A percentile compares a stretch with the other conserved stretches of the same genome.
phyloP scores from a whole-genome alignment of 2,113 vertebrate genomes.

The Ptilorrhoa leucosticta region DNA sequence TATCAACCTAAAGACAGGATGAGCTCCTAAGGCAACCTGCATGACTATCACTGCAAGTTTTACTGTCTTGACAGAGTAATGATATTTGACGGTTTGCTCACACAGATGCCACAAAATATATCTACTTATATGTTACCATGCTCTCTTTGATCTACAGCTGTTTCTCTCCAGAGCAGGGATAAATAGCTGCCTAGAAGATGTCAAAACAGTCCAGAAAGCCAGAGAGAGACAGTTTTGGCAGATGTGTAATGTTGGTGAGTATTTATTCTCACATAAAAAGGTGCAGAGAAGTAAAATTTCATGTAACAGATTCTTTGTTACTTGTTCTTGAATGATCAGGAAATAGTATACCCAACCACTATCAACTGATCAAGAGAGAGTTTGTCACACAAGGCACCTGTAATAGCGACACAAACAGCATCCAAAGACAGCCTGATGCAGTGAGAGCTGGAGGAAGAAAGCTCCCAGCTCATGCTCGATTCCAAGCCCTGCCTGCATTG shows the following conservation, averaged over 20 bases:
- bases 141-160: not conserved
- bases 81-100: not conserved
- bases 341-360: not conserved
- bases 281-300: not conserved
- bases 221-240: not conserved
- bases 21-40: not conserved
- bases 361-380: not conserved
- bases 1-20: not conserved
- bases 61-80: not conserved
- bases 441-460: fast-evolving
- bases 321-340: not conserved
- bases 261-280: not conserved
- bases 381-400: not conserved
- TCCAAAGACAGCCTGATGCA: not conserved
- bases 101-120: not conserved
- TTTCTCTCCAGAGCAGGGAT: not conserved
- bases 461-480: fast-evolving
- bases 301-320: not conserved
- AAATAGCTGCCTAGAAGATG: not conserved
- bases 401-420: not conserved
- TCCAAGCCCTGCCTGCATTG: not conserved
- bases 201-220: not conserved
- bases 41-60: not conserved
- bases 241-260: not conserved
- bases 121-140: not conserved